Conservation (phyloP, 1,140 invertebrate genomes). For the Oryctes rhinoceros region DNA sequence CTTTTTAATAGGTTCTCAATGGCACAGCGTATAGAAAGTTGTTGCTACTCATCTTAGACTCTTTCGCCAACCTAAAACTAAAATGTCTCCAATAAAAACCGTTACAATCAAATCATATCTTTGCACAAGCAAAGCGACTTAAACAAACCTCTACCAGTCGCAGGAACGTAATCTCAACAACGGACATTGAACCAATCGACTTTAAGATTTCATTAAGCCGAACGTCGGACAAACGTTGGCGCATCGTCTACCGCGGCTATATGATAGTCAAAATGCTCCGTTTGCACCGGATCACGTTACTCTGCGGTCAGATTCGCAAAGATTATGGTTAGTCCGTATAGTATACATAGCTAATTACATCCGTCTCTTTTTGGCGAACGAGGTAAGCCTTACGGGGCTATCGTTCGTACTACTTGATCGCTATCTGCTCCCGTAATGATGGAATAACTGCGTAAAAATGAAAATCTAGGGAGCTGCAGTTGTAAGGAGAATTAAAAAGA, state of each 20-base stretch:
- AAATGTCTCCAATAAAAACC: too few relatives aligned
- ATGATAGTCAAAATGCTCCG: not conserved
- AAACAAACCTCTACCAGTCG: too few relatives aligned
- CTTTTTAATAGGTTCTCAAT: too few relatives aligned
- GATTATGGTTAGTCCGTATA: not conserved
- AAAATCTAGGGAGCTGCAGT: too few relatives aligned
- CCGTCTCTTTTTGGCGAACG: not conserved
- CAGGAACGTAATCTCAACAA: not conserved
- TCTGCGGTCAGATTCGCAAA: not conserved
- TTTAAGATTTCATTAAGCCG: not conserved
- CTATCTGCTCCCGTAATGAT: not conserved
- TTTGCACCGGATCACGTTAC: conserved; percentile 2
- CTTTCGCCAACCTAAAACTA: too few relatives aligned
- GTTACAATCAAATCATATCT: too few relatives aligned
- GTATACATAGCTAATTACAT: not conserved
- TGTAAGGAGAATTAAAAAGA: too few relatives aligned
- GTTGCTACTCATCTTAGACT: too few relatives aligned
- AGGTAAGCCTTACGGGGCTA: not conserved
- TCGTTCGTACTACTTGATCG: not conserved
- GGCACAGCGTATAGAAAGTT: too few relatives aligned
- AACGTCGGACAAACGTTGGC: not conserved
- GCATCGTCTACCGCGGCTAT: not conserved
- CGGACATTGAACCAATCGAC: not conserved
- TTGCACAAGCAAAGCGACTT: too few relatives aligned
- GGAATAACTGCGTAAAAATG: conserved; percentile 1